Evolutionary conservation across 2,113 vertebrate species (phyloP), one percentile per base, ranked within the genome.

Genomic region (Nannobrachium achirus): DNA sequence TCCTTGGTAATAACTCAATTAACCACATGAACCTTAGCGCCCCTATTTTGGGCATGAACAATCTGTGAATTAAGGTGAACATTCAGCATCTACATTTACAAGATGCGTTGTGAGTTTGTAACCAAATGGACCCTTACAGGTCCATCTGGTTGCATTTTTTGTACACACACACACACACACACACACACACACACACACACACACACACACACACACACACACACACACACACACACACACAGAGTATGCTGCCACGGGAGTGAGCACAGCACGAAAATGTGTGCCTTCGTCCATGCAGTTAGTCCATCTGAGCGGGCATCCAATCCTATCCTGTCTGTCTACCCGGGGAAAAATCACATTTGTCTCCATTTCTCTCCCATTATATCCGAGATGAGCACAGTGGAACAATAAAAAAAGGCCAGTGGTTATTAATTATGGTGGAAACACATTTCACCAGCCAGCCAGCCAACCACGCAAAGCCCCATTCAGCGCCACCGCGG

Each of bases 391-490:
- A 66, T 55, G 8, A 53, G 18, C 51, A 53, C 15, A 8, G 10
- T 16, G 10, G 33, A 39, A 20, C 18, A 69, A 75, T 45, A n/a
- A 66, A 33, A 66, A 33, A 19, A 41, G 3, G 13, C 59, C 56
- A 72, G 18, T 39, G 57, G 50, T 63, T 59, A 65, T 72, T 84
- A 81, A 88, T 86, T 83, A 80, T n/a, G 2, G 16, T 44, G 25
- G 38, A 33, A 33, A 76, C 57, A 65, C 75, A 79, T 84, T 84
- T 72, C 65, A 78, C 40, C 18, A 38, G 78, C 25, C 25, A 33
- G 6, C 25, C 25, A 33, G 25, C 6, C 25, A 33, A 33, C 25
- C 25, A 33, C 25, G 25, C 25, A 33, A 33, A 33, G 25, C 6
- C 25, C 25, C 25, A 33, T 33, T 33, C 41, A 39, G 58, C 46